phyloP scores from a whole-genome alignment of 2,888 invertebrate species.

The Tenodera sinensis region DNA sequence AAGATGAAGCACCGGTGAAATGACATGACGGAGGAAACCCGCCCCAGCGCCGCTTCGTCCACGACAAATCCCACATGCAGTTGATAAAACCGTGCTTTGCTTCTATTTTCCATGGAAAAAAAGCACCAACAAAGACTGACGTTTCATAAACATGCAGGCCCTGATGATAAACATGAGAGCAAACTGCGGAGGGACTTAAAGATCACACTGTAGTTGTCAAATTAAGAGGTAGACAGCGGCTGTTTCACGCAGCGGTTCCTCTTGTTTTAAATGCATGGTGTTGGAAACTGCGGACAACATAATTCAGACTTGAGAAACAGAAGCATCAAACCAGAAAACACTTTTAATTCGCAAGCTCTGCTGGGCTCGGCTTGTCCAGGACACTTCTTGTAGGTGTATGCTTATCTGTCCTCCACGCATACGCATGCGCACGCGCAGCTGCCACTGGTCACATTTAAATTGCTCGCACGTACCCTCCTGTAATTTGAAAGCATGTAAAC shows the following conservation, averaged over 20 bases:
- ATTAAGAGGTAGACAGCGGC: not conserved
- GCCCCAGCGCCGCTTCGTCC: no score
- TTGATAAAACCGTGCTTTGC: no score
- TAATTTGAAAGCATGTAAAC: slow-evolving; percentile 9
- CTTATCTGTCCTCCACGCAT: not conserved
- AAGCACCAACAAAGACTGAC: no score
- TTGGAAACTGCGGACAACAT: not conserved
- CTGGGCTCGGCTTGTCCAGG: not conserved
- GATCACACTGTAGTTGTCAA: not conserved
- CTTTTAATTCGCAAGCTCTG: not conserved
- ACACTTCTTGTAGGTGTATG: not conserved
- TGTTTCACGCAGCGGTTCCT: not conserved
- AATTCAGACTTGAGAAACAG: not conserved
- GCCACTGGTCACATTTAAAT: not conserved
- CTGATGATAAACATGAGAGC: no score
- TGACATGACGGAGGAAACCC: no score
- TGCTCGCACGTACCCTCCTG: not conserved
- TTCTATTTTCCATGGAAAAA: no score
- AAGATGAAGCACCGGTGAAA: no score
- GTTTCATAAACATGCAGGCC: no score
- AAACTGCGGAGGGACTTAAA: no score
- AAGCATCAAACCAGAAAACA: not conserved
- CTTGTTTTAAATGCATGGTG: not conserved
- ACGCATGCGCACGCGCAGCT: not conserved
- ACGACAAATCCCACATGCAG: no score